Conservation (phyloP, 2,797 vertebrate species). For the Premnoplex brunnescens region DNA sequence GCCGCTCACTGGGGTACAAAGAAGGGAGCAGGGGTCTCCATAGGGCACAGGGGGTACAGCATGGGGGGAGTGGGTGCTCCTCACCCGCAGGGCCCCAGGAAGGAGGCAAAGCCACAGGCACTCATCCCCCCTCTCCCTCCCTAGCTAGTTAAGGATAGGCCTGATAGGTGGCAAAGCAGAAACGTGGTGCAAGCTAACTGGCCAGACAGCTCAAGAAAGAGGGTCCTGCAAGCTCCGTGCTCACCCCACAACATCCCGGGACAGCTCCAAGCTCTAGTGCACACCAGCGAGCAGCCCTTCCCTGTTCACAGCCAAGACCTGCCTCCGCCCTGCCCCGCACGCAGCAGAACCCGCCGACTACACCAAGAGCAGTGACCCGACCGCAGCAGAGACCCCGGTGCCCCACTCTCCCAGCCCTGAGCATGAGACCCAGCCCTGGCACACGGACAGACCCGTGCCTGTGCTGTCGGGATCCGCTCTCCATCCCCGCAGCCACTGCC, state of each 20-base stretch:
- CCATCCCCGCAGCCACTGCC: background rate
- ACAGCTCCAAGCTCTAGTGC: slow-evolving; percentile 44
- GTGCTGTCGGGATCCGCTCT: fast-evolving
- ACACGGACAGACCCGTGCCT: fast-evolving
- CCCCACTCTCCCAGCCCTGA: background rate
- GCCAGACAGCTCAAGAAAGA: background rate
- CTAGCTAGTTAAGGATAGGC: slow-evolving; percentile 24
- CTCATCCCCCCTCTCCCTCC: background rate
- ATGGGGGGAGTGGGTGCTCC: background rate
- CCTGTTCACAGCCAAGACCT: background rate
- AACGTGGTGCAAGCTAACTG: slow-evolving; percentile 5
- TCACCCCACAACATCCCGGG: background rate
- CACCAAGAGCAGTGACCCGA: slow-evolving; percentile 26
- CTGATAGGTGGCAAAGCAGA: slow-evolving; percentile 51
- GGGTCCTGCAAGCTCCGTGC: background rate
- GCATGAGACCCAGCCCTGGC: background rate
- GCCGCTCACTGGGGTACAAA: slow-evolving; percentile 6
- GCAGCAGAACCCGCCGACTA: background rate
- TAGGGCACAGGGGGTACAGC: slow-evolving; percentile 4
- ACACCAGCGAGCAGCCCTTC: slow-evolving; percentile 36
- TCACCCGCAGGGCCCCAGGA: background rate
- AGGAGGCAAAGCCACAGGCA: slow-evolving; percentile 29
- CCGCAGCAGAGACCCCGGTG: background rate
- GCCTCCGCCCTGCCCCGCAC: background rate
- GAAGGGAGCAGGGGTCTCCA: background rate